Evolutionary conservation across 2,888 invertebrate genomes (phyloP), one percentile per base, ranked within the genome.

Genomic region (Hylaea fasciaria): DNA sequence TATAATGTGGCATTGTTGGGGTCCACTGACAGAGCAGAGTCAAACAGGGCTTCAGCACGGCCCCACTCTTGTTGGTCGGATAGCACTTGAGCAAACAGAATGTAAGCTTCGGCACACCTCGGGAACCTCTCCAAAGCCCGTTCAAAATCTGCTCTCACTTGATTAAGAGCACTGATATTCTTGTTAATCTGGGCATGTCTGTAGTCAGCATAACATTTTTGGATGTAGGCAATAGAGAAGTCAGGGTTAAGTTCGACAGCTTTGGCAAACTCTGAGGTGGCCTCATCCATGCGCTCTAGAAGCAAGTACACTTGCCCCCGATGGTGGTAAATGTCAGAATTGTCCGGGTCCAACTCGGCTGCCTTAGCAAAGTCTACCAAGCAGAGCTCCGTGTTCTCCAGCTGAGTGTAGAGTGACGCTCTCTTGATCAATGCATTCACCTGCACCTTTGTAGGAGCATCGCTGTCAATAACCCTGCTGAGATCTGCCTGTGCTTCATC

Each of bases 281-380:
- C 98, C 69, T 96, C 95, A 48, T 96, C 95, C 72, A 97, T 93
- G 70, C 95, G 95, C 58, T 98, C 98, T 77, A 97, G 87, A 48
- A 98, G 87, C 65, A 98, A 91, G 80, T 96, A 94, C 9, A 98
- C 96, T 94, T 98, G 95, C 51, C 98, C 98, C 65, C 98, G 93
- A 79, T 99, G 98, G 83, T 98, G 97, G 85, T 96, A 98, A 53
- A 99, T 95, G 83, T 99, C 99, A 17, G 96, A 94, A 83, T 96
- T 97, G 35, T 95, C 92, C 0, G 97, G 94, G 73, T 97, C 96
- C 48, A 97, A 81, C 73, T 94, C 91, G 43, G 95, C 94, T 35
- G 98, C 98, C 69, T 84, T 88, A 13, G 94, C 94, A 86, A 98
- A 98, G 83, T 97, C 97, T 54, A 93, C 94, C 70, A 97, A 91